Percentiles rank a stretch among this genome's conserved stretches.
These are phyloP conservation scores for Neomorphus geoffroyi DNA, from an alignment of 2,797 vertebrate species.

Conservation along the genomic window DNA sequence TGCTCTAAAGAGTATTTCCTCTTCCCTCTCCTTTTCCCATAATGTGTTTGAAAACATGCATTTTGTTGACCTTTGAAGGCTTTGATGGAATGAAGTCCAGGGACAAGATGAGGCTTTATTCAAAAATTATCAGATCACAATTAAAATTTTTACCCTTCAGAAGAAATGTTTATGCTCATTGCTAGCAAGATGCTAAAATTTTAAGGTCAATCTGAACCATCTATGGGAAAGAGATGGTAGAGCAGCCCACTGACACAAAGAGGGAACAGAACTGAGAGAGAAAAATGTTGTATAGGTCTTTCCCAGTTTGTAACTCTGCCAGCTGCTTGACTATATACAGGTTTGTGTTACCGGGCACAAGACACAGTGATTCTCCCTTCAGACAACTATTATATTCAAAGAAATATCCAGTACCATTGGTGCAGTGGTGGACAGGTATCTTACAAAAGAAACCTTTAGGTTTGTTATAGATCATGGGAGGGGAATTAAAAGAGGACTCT, in stretches of 20 bases:
- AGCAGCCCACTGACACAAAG: background rate
- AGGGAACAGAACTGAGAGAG: background rate
- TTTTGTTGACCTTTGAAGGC: background rate
- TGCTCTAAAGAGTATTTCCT: background rate
- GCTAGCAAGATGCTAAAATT: background rate
- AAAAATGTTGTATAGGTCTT: background rate
- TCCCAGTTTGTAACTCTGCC: background rate
- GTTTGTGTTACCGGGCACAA: background rate
- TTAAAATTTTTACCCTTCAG: background rate
- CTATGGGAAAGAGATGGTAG: background rate
- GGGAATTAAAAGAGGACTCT: background rate
- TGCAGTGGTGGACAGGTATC: background rate
- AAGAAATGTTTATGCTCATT: background rate
- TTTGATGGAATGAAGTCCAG: background rate
- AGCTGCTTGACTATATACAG: background rate
- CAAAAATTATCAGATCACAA: background rate
- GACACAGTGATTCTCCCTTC: background rate
- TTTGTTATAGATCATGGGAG: background rate
- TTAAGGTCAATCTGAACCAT: background rate
- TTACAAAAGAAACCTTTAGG: background rate
- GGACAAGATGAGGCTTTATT: background rate
- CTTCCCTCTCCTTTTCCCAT: fast-evolving
- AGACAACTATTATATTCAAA: background rate
- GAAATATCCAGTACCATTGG: background rate
- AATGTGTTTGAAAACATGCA: background rate